phyloP scores from a whole-genome alignment of 1,140 invertebrate genomes.

The Drosophila equinoxialis region DNA sequence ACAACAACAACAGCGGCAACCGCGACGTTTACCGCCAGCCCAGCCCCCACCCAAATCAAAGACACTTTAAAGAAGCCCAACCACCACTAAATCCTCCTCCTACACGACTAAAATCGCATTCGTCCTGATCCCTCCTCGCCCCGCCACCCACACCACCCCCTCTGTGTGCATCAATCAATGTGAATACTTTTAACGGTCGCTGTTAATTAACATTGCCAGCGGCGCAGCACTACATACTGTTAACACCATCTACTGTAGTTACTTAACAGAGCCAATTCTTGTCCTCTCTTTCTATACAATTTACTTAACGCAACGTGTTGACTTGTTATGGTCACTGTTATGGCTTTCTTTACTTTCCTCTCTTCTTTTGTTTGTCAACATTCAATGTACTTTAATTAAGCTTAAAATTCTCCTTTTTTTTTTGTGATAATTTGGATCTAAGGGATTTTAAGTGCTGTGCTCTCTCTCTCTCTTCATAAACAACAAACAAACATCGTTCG shows the following conservation, averaged over 20 bases:
- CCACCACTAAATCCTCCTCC: not conserved
- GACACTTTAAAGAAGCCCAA: constrained; percentile 48
- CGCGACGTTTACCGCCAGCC: constrained; percentile 18
- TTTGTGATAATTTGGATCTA: not conserved
- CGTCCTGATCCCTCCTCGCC: not conserved
- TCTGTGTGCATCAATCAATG: not conserved
- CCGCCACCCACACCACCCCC: no score
- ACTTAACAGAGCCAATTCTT: constrained; percentile 2
- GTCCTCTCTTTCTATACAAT: not conserved
- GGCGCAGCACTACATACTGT: not conserved
- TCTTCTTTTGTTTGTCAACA: not conserved
- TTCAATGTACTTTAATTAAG: constrained; percentile 20
- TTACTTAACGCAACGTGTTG: not conserved
- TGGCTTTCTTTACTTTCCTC: not conserved
- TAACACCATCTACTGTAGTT: not conserved
- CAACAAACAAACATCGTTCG: not conserved
- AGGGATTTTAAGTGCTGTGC: constrained; percentile 12
- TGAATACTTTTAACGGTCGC: not conserved
- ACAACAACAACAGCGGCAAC: constrained; percentile 39
- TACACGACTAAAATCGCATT: not conserved
- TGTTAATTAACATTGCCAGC: not conserved
- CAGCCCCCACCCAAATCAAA: constrained; percentile 49
- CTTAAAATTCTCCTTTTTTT: not conserved
- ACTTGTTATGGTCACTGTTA: not conserved
- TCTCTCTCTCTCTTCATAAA: not conserved